Base-by-base conservation (phyloP, 2,888 invertebrate species). In the Hypercompe scribonia region DNA sequence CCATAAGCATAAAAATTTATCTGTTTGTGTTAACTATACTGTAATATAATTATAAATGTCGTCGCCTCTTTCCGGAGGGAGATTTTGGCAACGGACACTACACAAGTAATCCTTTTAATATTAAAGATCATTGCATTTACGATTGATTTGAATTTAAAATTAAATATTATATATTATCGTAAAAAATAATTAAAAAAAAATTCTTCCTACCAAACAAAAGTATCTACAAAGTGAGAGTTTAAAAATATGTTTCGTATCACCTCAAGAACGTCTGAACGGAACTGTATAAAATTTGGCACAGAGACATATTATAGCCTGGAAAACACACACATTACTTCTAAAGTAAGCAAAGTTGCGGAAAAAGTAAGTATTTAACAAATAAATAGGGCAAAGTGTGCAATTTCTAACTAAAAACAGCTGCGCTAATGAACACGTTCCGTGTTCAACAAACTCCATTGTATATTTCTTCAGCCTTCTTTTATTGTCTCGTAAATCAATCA, bases 81-180 rank as follows among this genome's bases (percentile, higher is more conserved):
- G 71, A 77, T 80, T 84, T 85, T 87, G 87, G 84, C 87, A 87
- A 80, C 79, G 66, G 66, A 31, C 72, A 65, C 74, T 64, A 73
- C 74, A 73, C 74, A 74, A 73, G 69, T 66, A 78, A 39, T 39
- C n/a, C 58, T 68, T 78, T 82, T 79, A 79, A 58, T 77, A 34
- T 42, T 58, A 58, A 74, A 74, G 77, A 81, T 70, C 31, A 66
- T 46, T 66, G 65, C 39, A 39, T 65, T 65, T 33, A 46, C 46
- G 2, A 67, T 46, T 33, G 66, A 46, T 42, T 42, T 33, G 10
- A 31, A 54, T 54, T n/a, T n/a, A 54, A 50, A 54, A 11, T 39
- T 39, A 39, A 39, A 39, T 11, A 8, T 39, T 5, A 39, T 39
- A n/a, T n/a, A n/a, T 11, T 11, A 39, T 39, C 8, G 11, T 24